Base-by-base conservation (phyloP, 2,797 vertebrate genomes). In the Myotis myotis region DNA sequence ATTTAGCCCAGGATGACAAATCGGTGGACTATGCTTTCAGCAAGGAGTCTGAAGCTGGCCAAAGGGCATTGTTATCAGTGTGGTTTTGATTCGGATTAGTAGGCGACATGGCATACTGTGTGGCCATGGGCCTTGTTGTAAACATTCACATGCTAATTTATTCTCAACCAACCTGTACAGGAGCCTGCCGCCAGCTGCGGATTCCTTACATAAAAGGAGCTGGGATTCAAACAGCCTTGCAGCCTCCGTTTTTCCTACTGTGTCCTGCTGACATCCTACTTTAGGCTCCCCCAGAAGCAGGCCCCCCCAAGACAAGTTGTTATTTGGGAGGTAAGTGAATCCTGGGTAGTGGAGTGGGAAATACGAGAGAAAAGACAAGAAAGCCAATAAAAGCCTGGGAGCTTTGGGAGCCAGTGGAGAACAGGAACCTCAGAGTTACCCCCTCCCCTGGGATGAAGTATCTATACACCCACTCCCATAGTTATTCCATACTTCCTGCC, bases 1-100 rank as follows among this genome's bases (percentile, higher is more conserved):
- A 98, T 98, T 98, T 98, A 98, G 97, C 95, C 91, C 80, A n/a
- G 91, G 89, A 97, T 98, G 98, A 98, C 97, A 97, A 98, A 98
- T 97, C 66, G 17, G 93, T 41, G 71, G 96, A 80, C 92, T 95
- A 91, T 96, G 91, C 76, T 84, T 94, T 93, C 90, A 94, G 85
- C 28, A 17, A 62, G n/a, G 17, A 89, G 86, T 49, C 91, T 11
- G 25, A 71, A 68, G 79, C 66, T 2, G 49, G 72, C 94, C 97
- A 93, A 93, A 97, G 89, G 94, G 79, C 94, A 97, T 64, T 88
- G 85, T 94, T 92, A 96, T 97, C 97, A 95, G 96, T 80, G 88
- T 76, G 74, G 47, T 30, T 89, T 95, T 87, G 60, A 78, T 84
- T 93, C 15, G 22, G 28, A 90, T 60, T 19, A 68, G 82, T 72